Evolutionary conservation across 2,113 vertebrate species (phyloP).

Genomic region (Nycticryphes semicollaris): DNA sequence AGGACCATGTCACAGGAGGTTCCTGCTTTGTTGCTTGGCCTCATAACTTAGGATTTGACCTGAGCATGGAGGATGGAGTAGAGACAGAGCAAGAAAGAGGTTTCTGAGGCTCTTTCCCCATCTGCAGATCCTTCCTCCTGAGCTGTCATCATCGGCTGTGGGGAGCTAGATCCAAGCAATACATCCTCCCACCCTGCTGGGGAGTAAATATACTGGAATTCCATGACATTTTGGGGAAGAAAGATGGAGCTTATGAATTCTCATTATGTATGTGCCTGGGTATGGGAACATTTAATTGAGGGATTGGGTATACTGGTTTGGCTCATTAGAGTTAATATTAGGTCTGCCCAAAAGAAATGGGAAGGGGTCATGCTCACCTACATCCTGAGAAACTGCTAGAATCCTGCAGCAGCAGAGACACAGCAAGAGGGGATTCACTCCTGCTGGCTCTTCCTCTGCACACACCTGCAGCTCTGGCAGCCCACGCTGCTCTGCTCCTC

Average conservation of each 20-base stretch:
- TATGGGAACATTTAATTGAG: neutral
- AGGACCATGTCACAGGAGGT: neutral
- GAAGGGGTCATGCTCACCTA: rapidly evolving
- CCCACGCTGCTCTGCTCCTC: neutral
- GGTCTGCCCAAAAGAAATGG: neutral
- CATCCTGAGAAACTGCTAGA: rapidly evolving
- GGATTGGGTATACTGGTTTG: neutral
- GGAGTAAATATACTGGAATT: neutral
- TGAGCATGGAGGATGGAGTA: neutral
- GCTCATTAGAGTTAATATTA: neutral
- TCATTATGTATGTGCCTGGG: neutral
- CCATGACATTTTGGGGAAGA: neutral
- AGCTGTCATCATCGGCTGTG: rapidly evolving
- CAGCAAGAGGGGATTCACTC: neutral
- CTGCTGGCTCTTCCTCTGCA: neutral
- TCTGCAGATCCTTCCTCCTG: neutral
- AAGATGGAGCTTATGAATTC: neutral
- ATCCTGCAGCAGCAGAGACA: neutral
- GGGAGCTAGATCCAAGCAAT: neutral
- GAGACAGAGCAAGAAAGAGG: neutral
- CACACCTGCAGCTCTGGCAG: neutral
- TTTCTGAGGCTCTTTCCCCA: neutral
- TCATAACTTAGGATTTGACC: neutral
- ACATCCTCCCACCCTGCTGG: neutral
- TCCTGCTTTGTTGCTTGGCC: neutral